Evolutionary conservation across 2,888 invertebrate genomes (phyloP).

Genomic region (Callyntrura sp.): DNA sequence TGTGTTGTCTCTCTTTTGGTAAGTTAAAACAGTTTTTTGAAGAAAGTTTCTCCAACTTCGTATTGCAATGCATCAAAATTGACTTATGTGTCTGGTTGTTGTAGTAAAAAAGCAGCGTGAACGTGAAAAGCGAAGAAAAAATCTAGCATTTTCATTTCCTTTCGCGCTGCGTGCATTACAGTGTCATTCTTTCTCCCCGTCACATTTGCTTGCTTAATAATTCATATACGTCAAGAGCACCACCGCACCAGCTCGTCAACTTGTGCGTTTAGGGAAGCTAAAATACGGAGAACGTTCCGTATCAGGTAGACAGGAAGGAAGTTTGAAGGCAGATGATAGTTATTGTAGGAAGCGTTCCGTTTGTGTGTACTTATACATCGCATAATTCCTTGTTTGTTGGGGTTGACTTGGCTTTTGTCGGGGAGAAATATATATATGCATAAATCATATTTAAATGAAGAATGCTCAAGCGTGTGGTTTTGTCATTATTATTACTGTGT

Average conservation of each 20-base stretch:
- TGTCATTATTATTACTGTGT: not conserved
- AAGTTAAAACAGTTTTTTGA: too few species aligned
- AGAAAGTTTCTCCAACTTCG: too few species aligned
- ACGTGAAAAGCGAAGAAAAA: not conserved
- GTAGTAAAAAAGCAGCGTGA: not conserved
- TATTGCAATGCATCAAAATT: not conserved
- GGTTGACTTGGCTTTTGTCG: conserved; percentile 49
- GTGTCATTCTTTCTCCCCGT: conserved; percentile 29
- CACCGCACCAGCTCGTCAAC: conserved; percentile 43
- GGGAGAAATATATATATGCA: not conserved
- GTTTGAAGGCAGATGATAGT: conserved; percentile 43
- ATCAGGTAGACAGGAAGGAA: conserved; percentile 39
- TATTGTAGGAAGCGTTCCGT: not conserved
- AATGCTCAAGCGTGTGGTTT: not conserved
- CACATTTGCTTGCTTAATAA: conserved; percentile 55
- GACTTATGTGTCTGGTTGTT: not conserved
- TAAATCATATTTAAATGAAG: not conserved
- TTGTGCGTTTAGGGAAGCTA: conserved; percentile 31
- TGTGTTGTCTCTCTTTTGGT: too few species aligned
- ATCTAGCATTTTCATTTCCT: conserved; percentile 54
- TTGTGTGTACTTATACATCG: not conserved
- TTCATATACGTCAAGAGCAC: conserved; percentile 61
- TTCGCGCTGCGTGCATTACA: not conserved
- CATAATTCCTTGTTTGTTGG: conserved; percentile 46
- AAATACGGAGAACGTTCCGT: conserved; percentile 1